Evolutionary conservation across 2,888 invertebrate species (phyloP).

Genomic region (Amphipoea oculea): DNA sequence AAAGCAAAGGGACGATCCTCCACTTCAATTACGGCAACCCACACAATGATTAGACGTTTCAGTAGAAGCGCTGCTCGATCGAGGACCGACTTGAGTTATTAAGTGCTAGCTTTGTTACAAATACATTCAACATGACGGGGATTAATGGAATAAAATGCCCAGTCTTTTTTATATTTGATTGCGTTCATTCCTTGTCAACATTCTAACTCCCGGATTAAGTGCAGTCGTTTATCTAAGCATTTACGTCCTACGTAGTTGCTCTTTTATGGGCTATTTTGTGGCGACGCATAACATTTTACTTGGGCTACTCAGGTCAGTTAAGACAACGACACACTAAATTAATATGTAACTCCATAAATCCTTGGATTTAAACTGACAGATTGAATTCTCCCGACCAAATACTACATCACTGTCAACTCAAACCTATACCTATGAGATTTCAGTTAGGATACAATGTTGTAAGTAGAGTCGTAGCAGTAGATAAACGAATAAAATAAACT

Average conservation of each 20-base stretch:
- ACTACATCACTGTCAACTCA: slow-evolving; percentile 57
- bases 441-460: slow-evolving; percentile 62
- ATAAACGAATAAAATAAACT: slow-evolving; percentile 78
- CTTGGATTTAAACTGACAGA: slow-evolving; percentile 69
- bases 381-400: slow-evolving; percentile 60
- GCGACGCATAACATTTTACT: slow-evolving; percentile 79
- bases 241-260: slow-evolving; percentile 82
- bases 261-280: slow-evolving; percentile 83
- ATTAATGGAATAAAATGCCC: slow-evolving; percentile 87
- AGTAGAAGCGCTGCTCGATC: slow-evolving; percentile 83
- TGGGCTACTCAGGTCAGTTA: slow-evolving; percentile 78
- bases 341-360: slow-evolving; percentile 69
- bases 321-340: slow-evolving; percentile 71
- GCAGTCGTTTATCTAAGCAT: slow-evolving; percentile 86
- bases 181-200: slow-evolving; percentile 87
- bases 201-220: slow-evolving; percentile 89
- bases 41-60: slow-evolving; percentile 89
- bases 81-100: slow-evolving; percentile 84
- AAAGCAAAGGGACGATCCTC: slow-evolving; percentile 85
- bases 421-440: slow-evolving; percentile 54
- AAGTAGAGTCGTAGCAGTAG: slow-evolving; percentile 61
- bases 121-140: slow-evolving; percentile 87
- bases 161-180: slow-evolving; percentile 84
- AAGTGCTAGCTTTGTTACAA: slow-evolving; percentile 89
- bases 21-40: slow-evolving; percentile 88